These are phyloP conservation scores for Odontocerum albicorne DNA, from an alignment of 2,888 invertebrate species.

Conservation along the genomic window DNA sequence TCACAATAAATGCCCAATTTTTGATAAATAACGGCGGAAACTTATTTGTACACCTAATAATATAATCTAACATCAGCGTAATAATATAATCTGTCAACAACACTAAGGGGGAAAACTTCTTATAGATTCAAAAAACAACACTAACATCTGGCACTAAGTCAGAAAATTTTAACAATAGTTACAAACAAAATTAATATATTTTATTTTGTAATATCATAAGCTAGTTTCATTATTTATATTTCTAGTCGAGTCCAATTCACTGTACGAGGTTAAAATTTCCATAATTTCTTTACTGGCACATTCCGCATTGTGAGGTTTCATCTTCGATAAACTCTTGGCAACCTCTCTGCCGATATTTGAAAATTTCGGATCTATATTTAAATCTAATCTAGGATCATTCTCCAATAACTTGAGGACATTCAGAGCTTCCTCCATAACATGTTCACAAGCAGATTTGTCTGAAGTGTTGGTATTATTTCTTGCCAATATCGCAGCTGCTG, in stretches of 20 bases:
- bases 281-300: constrained; percentile 26
- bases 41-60: no score
- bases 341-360: constrained; percentile 21
- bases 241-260: constrained; percentile 4
- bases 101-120: no score
- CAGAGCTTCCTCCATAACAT: constrained; percentile 17
- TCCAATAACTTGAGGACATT: constrained; percentile 16
- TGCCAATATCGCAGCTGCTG: not conserved
- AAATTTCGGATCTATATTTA: constrained; percentile 13
- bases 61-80: no score
- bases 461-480: not conserved
- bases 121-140: no score
- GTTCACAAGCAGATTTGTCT: constrained; percentile 24
- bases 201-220: no score
- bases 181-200: no score
- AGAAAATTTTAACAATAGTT: no score
- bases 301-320: constrained; percentile 24
- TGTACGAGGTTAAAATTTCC: constrained; percentile 22
- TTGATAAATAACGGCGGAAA: no score
- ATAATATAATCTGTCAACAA: no score
- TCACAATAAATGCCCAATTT: no score
- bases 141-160: no score
- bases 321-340: constrained; percentile 19
- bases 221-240: not conserved
- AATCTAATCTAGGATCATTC: constrained; percentile 16